These are phyloP conservation scores for Ceratosolen solmsi DNA, from an alignment of 1,140 invertebrate species.

Conservation along the genomic window DNA sequence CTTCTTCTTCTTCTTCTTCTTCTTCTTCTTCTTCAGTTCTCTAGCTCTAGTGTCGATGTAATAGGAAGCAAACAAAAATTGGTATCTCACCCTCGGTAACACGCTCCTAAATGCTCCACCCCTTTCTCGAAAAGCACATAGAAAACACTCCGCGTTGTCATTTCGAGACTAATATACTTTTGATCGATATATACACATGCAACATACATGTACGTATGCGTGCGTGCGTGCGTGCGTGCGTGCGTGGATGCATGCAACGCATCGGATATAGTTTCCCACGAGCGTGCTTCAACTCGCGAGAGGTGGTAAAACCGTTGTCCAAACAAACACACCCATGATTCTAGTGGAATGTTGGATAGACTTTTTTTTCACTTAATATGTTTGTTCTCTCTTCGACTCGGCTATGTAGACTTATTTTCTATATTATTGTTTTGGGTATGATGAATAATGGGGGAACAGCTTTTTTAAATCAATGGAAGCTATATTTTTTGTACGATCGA, in stretches of 20 bases:
- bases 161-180: slow-evolving; percentile 75
- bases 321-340: slow-evolving; percentile 71
- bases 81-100: slow-evolving; percentile 1
- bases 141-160: slow-evolving; percentile 73
- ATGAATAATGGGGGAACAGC: background rate
- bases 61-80: slow-evolving; percentile 16
- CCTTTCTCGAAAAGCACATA: slow-evolving; percentile 53
- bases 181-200: slow-evolving; percentile 70
- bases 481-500: background rate
- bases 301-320: slow-evolving; percentile 66
- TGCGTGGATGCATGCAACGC: no score
- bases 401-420: background rate
- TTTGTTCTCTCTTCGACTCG: slow-evolving; percentile 1
- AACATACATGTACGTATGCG: background rate
- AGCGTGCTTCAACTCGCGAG: no score
- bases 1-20: no score
- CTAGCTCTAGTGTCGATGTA: background rate
- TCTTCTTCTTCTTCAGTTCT: slow-evolving; percentile 43
- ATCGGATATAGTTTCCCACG: no score
- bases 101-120: slow-evolving; percentile 35
- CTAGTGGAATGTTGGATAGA: slow-evolving; percentile 44
- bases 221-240: slow-evolving; percentile 19
- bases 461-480: background rate
- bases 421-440: slow-evolving; percentile 29
- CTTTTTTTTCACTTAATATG: slow-evolving; percentile 53